These are phyloP conservation scores for Busseola fusca DNA, from an alignment of 2,888 invertebrate genomes.

Conservation along the genomic window DNA sequence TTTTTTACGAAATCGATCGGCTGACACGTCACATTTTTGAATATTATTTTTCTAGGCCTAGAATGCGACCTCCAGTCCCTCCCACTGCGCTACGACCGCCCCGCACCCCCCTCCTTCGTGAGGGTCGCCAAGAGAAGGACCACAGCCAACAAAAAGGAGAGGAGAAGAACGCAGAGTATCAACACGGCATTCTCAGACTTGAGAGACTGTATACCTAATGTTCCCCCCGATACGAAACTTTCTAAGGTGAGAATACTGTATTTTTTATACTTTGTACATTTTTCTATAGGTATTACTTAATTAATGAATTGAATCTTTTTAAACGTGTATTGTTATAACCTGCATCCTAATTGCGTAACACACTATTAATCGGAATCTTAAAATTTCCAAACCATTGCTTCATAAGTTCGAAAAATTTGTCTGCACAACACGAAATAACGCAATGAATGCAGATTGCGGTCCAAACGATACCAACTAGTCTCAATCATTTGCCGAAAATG, in stretches of 20 bases:
- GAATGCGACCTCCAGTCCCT: slow-evolving; percentile 82
- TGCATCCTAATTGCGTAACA: too few relatives aligned
- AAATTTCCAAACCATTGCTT: too few relatives aligned
- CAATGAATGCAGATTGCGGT: too few relatives aligned
- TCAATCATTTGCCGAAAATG: too few relatives aligned
- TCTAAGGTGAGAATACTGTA: slow-evolving; percentile 88
- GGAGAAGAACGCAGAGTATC: slow-evolving; percentile 97
- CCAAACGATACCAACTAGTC: too few relatives aligned
- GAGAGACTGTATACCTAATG: slow-evolving; percentile 98
- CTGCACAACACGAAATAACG: too few relatives aligned
- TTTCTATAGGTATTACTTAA: not conserved
- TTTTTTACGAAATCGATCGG: too few relatives aligned
- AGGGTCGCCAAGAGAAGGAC: slow-evolving; percentile 93
- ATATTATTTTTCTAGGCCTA: slow-evolving; percentile 64
- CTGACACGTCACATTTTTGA: not conserved
- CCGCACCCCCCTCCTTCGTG: slow-evolving; percentile 81
- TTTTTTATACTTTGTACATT: not conserved
- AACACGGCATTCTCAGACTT: slow-evolving; percentile 98
- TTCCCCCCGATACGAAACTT: slow-evolving; percentile 98
- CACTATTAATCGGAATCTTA: too few relatives aligned
- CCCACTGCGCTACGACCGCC: slow-evolving; percentile 79
- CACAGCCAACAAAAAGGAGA: slow-evolving; percentile 98
- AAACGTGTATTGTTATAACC: not conserved
- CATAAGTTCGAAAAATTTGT: too few relatives aligned
- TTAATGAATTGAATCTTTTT: not conserved